Evolutionary conservation across 2,797 vertebrate species (phyloP), one percentile per base, ranked within the genome.

Genomic region (Graptemys geographica): DNA sequence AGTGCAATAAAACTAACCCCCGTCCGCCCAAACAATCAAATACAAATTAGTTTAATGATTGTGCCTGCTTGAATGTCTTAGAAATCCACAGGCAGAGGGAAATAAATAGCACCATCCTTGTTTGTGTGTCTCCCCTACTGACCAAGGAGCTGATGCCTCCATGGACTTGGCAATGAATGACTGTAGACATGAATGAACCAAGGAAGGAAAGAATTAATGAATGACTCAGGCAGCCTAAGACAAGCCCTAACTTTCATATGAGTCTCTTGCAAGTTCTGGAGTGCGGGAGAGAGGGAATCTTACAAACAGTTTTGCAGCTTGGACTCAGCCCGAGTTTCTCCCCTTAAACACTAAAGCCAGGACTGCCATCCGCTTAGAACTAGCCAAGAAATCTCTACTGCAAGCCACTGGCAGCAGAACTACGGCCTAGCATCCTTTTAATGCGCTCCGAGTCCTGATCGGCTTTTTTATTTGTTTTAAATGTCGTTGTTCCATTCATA

Each of bases 11-110:
- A 98, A 98, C 98, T 98, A 98, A 98, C 98, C 98, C 98, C 98
- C 98, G 98, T 98, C 98, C 98, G 98, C 98, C 98, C 98, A 98
- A 98, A 98, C 98, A 98, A 98, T 98, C 98, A 98, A 98, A 98
- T 98, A 98, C 98, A 98, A 98, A 98, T 98, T 98, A 98, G 98
- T 98, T 98, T 98, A 98, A 98, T 98, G 98, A 98, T 98, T 98
- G 98, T 98, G 98, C 98, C 98, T 98, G 97, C 98, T 97, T 98
- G 98, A 97, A 98, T 95, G 98, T 98, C 98, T 98, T 97, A 97
- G 97, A 97, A 97, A 98, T 97, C 97, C 98, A 96, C 98, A 97
- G 98, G 98, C 98, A 94, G 97, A 98, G 95, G 97, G 95, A 96
- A 98, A 98, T 97, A 98, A 98, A 98, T 97, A 97, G 97, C 98